Evolutionary conservation across 1,140 invertebrate species (phyloP), one percentile per base, ranked within the genome.

Genomic region (Ylistrum balloti): DNA sequence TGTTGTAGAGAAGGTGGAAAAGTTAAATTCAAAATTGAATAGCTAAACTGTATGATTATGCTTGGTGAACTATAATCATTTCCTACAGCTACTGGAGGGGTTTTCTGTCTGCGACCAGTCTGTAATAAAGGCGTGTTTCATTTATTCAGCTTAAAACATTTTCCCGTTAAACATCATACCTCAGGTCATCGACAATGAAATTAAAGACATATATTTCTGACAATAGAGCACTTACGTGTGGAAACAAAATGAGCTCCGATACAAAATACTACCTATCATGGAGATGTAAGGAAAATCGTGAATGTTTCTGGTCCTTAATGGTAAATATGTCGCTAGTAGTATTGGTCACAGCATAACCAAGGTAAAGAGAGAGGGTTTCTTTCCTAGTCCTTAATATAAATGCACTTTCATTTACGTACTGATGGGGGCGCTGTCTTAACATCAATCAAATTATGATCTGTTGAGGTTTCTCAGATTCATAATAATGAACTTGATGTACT

Each of bases 21-120:
- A 74, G n/a, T 74, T 74, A 28, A 74, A 74, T 74, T 74, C 56
- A 74, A 74, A 74, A 74, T 74, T 74, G 56, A 74, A 74, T 74
- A n/a, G 56, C 56, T 0, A 74, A 74, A 74, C 56, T 74, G 56
- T 74, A 74, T 74, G 22, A 74, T 74, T 74, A 74, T n/a, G 22
- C 28, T n/a, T 74, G n/a, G 22, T 28, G 11, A 28, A 74, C 56
- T n/a, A 28, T 74, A 28, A 74, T 74, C 28, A 74, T 28, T 22
- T 7, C 22, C 56, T 28, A 5, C 15, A 5, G 56, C 56, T 28
- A n/a, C 56, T 28, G 22, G 22, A 28, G 56, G 56, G 22, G n/a
- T 38, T 7, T 74, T 74, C 56, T n/a, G 22, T 28, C 56, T 74
- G 13, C 22, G 56, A 28, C 5, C 56, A 28, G 56, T 3, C 56